Evolutionary conservation across 2,888 invertebrate species (phyloP).

Genomic region (Actias luna): DNA sequence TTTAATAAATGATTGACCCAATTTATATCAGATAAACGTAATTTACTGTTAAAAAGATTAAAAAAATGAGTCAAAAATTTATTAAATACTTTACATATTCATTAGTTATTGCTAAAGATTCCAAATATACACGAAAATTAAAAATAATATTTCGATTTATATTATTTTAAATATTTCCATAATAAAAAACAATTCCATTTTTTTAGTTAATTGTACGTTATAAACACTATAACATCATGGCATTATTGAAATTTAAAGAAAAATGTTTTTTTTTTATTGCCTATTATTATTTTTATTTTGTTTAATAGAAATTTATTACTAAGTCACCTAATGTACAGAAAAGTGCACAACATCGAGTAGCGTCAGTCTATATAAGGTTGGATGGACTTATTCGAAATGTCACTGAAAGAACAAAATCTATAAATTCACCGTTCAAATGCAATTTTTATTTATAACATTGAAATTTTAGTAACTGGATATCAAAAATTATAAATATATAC

Average conservation of each 20-base stretch:
- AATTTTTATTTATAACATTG: background rate
- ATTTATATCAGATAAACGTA: slow-evolving; percentile 53
- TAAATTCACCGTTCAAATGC: background rate
- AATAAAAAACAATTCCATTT: slow-evolving; percentile 70
- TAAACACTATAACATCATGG: slow-evolving; percentile 27
- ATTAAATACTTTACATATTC: slow-evolving; percentile 70
- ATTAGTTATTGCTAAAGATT: slow-evolving; percentile 74
- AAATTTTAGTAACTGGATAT: background rate
- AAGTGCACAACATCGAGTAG: slow-evolving; percentile 78
- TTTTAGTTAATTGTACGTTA: slow-evolving; percentile 26
- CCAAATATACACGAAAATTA: slow-evolving; percentile 69
- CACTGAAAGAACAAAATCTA: slow-evolving; percentile 14
- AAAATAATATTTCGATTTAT: slow-evolving; percentile 35
- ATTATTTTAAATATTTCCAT: slow-evolving; percentile 62
- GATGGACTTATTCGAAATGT: slow-evolving; percentile 68
- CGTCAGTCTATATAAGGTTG: slow-evolving; percentile 81
- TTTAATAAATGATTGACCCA: slow-evolving; percentile 68
- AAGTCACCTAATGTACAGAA: slow-evolving; percentile 65
- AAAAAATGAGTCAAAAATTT: slow-evolving; percentile 61
- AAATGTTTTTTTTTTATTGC: slow-evolving; percentile 7
- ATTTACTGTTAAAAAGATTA: slow-evolving; percentile 57
- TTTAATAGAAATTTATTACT: slow-evolving; percentile 47
- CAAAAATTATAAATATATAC: background rate
- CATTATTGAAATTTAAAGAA: slow-evolving; percentile 28
- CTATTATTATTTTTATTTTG: slow-evolving; percentile 46